These are phyloP conservation scores for Liparis tanakae DNA, from an alignment of 2,797 vertebrate species.

Conservation along the genomic window DNA sequence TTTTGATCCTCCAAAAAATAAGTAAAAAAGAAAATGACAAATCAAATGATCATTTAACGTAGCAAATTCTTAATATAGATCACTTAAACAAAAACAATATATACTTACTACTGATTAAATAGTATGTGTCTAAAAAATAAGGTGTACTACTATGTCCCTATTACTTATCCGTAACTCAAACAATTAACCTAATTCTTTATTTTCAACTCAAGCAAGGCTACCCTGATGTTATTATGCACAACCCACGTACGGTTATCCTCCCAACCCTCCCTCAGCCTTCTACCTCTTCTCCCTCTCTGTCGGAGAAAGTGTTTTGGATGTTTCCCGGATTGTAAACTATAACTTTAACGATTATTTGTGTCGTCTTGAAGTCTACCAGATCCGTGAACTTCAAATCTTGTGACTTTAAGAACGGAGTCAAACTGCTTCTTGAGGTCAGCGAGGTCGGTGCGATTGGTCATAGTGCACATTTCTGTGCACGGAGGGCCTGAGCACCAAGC, in stretches of 20 bases:
- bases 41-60: background rate
- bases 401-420: too few species aligned
- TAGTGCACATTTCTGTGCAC: too few species aligned
- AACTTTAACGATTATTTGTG: too few species aligned
- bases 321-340: too few species aligned
- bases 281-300: too few species aligned
- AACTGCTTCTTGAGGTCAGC: too few species aligned
- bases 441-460: too few species aligned
- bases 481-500: background rate
- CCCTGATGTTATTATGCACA: background rate
- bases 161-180: background rate
- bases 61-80: background rate
- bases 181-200: too few species aligned
- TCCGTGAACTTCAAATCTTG: too few species aligned
- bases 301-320: too few species aligned
- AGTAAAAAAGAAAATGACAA: background rate
- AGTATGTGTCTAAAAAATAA: too few species aligned
- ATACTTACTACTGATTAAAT: background rate
- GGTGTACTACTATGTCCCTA: background rate
- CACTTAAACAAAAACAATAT: background rate
- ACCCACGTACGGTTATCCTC: background rate
- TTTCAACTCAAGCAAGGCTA: background rate
- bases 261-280: background rate
- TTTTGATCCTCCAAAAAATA: background rate
- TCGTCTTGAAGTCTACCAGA: too few species aligned